Percentiles rank a stretch among this genome's conserved stretches.
phyloP scores from a whole-genome alignment of 2,888 invertebrate genomes.

The Caenorhabditis parvicauda region DNA sequence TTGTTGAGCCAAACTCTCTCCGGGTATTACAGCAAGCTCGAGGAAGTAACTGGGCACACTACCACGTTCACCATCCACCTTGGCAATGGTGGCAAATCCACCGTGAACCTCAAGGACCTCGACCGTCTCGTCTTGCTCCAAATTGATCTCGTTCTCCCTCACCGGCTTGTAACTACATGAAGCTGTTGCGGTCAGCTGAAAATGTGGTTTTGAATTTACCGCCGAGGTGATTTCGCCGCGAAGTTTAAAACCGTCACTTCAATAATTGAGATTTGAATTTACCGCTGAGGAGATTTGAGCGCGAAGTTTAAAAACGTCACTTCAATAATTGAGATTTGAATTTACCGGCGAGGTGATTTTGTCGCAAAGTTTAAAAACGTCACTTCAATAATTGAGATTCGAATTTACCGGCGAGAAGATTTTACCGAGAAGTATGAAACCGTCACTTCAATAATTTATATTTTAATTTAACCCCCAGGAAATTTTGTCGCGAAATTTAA shows the following conservation, averaged over 20 bases:
- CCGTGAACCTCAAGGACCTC: conserved; percentile 12
- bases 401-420: neutral
- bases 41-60: conserved; percentile 31
- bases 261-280: neutral
- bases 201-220: neutral
- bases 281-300: neutral
- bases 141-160: conserved; percentile 16
- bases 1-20: conserved; percentile 30
- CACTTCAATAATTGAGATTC: conserved; percentile 16
- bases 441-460: conserved; percentile 24
- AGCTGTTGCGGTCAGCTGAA: conserved; percentile 25
- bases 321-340: conserved; percentile 9
- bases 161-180: conserved; percentile 14
- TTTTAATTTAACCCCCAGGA: too few species aligned
- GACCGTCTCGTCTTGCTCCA: conserved; percentile 28
- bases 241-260: neutral
- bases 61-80: conserved; percentile 21
- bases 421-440: neutral
- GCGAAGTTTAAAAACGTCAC: conserved; percentile 4
- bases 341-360: neutral
- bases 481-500: too few species aligned
- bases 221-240: neutral
- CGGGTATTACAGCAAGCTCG: conserved; percentile 23
- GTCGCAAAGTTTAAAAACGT: neutral
- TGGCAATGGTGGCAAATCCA: conserved; percentile 19